Evolutionary conservation across 2,888 invertebrate genomes (phyloP).

Genomic region (Linyphia triangularis): DNA sequence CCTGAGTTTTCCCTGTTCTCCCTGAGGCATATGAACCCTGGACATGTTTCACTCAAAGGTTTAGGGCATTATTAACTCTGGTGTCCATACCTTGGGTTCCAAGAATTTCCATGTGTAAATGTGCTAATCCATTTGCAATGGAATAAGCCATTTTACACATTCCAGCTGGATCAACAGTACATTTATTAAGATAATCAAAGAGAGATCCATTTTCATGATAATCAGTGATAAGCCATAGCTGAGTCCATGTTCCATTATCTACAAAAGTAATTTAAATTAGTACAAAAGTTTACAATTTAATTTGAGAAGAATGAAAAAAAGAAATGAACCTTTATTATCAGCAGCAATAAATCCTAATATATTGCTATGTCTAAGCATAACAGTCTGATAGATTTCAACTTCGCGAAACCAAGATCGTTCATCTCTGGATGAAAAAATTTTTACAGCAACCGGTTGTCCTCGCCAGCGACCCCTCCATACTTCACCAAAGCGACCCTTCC

Average conservation of each 20-base stretch:
- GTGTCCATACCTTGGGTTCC: slow-evolving; percentile 86
- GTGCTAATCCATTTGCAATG: slow-evolving; percentile 95
- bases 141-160: slow-evolving; percentile 95
- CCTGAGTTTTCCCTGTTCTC: too few relatives aligned
- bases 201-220: slow-evolving; percentile 98
- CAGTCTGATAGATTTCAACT: slow-evolving; percentile 99
- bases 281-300: background rate
- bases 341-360: slow-evolving; percentile 99
- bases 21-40: too few relatives aligned
- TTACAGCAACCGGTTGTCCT: slow-evolving; percentile 93
- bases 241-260: slow-evolving; percentile 99
- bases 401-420: slow-evolving; percentile 99
- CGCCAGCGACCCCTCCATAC: slow-evolving; percentile 93
- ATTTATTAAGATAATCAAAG: slow-evolving; percentile 94
- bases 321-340: slow-evolving; percentile 94
- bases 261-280: slow-evolving; percentile 1
- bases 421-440: slow-evolving; percentile 96
- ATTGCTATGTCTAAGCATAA: slow-evolving; percentile 98
- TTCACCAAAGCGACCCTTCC: slow-evolving; percentile 83
- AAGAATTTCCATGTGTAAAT: slow-evolving; percentile 98
- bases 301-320: background rate
- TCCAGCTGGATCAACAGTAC: slow-evolving; percentile 89
- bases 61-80: background rate
- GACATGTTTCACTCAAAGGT: too few relatives aligned
- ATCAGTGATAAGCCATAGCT: slow-evolving; percentile 98